Base-by-base conservation (phyloP, 2,113 vertebrate species). In the Oenanthe oenanthe region DNA sequence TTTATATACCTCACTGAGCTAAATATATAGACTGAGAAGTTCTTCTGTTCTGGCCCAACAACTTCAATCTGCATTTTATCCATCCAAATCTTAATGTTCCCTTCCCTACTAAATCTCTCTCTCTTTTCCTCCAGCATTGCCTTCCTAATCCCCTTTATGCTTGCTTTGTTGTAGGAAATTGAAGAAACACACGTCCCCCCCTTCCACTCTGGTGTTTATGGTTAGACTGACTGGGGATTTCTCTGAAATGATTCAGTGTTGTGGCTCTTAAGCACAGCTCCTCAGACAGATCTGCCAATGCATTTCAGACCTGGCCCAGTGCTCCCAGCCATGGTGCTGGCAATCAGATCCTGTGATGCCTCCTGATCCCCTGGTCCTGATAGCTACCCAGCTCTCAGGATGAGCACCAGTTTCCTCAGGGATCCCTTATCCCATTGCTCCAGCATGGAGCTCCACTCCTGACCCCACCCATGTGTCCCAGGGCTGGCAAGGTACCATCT, bases 11-110 rank as follows among this genome's bases (percentile, higher is more conserved):
- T 98, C 96, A 75, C 76, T 57, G 95, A 98, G 97, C 97, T 98
- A 98, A 98, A 98, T 98, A 98, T 98, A 97, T 94, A 98, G 97
- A 95, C 95, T 91, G 82, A 97, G 96, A 97, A 97, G 97, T 95
- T 98, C 96, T 97, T 97, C 96, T 97, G 95, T 94, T 96, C 97
- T 89, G 95, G 96, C 89, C 95, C 96, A 95, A 94, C 94, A 96
- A 88, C 74, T 97, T 95, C 92, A 94, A 89, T 83, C 86, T 76
- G 65, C 89, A 96, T 95, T 95, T 95, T 96, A 97, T 96, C 92
- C 62, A 9, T 40, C 90, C 96, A 63, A 66, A 45, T 87, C 36
- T 72, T 89, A 90, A 85, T 91, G 76, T 81, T 82, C 75, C 53
- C 58, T 85, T 93, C 47, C 74, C 82, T 96, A 89, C 77, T 67